A percentile compares a stretch with the other conserved stretches of the same genome.
phyloP scores from a whole-genome alignment of 2,888 invertebrate genomes.

The Gerosis bhagava region DNA sequence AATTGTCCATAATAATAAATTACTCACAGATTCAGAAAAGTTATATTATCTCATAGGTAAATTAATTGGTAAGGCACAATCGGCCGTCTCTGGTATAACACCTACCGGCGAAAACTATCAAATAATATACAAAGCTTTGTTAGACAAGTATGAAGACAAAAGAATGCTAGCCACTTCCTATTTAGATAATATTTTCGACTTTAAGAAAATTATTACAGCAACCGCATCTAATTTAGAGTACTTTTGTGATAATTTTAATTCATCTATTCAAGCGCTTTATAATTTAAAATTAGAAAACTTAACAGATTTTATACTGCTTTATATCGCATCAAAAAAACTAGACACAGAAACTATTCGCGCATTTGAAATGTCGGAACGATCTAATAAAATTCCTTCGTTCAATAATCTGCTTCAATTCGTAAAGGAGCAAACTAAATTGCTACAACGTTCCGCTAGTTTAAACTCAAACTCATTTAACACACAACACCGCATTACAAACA shows the following conservation, averaged over 20 bases:
- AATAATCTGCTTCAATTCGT: conserved; percentile 6
- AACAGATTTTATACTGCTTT: conserved; percentile 25
- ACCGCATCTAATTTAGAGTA: conserved; percentile 12
- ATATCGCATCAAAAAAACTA: conserved; percentile 26
- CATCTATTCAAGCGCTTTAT: conserved; percentile 14
- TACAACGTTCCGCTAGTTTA: conserved; percentile 4
- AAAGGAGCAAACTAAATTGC: conserved; percentile 7
- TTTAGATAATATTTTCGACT: conserved; percentile 22
- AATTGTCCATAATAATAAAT: not conserved
- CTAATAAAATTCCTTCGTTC: conserved; percentile 6
- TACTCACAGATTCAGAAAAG: conserved; percentile 23
- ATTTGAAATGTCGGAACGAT: conserved; percentile 22
- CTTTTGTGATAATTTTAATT: conserved; percentile 20
- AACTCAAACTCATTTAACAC: no score
- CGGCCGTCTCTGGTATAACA: conserved; percentile 19
- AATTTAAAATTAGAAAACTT: conserved; percentile 22
- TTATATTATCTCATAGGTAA: conserved; percentile 25
- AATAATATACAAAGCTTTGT: conserved; percentile 18
- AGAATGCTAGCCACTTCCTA: conserved; percentile 21
- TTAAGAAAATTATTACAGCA: conserved; percentile 6
- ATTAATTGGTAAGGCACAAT: conserved; percentile 26
- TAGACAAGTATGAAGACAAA: conserved; percentile 28
- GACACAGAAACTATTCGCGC: conserved; percentile 19
- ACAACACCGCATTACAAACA: not conserved
- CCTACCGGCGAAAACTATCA: conserved; percentile 27